These are phyloP conservation scores for Aviceda subcristata DNA, from an alignment of 2,113 vertebrate species.

Conservation along the genomic window DNA sequence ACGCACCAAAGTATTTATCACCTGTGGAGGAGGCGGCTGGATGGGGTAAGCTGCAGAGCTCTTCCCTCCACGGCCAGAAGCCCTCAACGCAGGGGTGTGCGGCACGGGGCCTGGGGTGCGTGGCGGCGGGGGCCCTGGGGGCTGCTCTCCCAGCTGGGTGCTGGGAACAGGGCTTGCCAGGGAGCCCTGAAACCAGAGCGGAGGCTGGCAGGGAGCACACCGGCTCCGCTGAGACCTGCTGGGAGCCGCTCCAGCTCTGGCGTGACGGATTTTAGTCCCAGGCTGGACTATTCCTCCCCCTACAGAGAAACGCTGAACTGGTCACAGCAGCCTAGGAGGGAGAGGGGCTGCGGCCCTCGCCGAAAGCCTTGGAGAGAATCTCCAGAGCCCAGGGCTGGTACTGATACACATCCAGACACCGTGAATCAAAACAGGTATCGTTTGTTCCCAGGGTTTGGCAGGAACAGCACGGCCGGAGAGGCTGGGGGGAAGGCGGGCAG, in stretches of 20 bases:
- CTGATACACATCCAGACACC: not conserved
- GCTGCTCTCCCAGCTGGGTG: not conserved
- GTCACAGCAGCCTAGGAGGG: not conserved
- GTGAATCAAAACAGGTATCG: not conserved
- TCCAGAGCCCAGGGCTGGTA: not conserved
- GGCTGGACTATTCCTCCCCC: not conserved
- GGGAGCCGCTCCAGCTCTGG: not conserved
- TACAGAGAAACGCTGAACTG: not conserved
- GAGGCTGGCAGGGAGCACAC: not conserved
- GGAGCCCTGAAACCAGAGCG: not conserved
- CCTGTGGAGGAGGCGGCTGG: not conserved
- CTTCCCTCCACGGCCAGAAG: not conserved
- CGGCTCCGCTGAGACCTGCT: not conserved
- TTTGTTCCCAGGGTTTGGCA: not conserved
- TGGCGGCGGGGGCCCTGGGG: accelerated
- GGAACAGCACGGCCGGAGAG: not conserved
- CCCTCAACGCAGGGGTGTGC: accelerated
- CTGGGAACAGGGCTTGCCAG: not conserved
- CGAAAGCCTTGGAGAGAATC: not conserved
- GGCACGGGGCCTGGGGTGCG: accelerated
- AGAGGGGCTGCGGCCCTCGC: not conserved
- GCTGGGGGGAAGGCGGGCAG: not conserved
- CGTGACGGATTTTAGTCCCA: not conserved
- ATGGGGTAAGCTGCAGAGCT: not conserved
- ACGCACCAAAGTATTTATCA: not conserved